A percentile compares a stretch with the other conserved stretches of the same genome.
These are phyloP conservation scores for Ictalurus punctatus DNA, from an alignment of 2,113 vertebrate genomes.

Conservation along the genomic window DNA sequence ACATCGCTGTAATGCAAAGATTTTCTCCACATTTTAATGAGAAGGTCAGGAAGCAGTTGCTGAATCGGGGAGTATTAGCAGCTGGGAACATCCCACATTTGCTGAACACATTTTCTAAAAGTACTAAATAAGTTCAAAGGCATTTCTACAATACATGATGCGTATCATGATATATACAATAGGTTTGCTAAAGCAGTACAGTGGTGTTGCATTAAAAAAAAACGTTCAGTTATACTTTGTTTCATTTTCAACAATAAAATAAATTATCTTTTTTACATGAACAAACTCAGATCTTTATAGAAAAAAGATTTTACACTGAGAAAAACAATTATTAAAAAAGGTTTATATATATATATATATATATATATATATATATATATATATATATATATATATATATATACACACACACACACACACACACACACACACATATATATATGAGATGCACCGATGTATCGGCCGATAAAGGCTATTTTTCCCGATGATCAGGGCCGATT, in stretches of 20 bases:
- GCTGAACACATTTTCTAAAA: neutral
- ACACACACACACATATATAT: no score
- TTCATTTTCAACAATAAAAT: neutral
- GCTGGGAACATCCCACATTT: neutral
- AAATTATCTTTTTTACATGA: neutral
- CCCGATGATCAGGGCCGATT: no score
- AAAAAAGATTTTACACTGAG: neutral
- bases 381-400: no score
- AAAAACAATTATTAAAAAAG: neutral
- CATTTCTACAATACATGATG: neutral
- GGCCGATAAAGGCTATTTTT: no score
- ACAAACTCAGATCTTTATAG: neutral
- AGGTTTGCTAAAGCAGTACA: neutral
- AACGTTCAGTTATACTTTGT: neutral
- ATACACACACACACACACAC: no score
- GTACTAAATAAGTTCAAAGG: neutral
- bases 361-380: no score
- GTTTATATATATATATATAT: no score
- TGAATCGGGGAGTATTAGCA: neutral
- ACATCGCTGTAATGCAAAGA: conserved; percentile 8
- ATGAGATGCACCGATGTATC: no score
- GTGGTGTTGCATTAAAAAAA: neutral
- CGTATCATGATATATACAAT: neutral
- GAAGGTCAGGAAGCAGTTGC: neutral
- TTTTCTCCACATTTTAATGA: conserved; percentile 5